These are phyloP conservation scores for Aphelenchoides avenae DNA, from an alignment of 1,140 invertebrate genomes.

Conservation along the genomic window DNA sequence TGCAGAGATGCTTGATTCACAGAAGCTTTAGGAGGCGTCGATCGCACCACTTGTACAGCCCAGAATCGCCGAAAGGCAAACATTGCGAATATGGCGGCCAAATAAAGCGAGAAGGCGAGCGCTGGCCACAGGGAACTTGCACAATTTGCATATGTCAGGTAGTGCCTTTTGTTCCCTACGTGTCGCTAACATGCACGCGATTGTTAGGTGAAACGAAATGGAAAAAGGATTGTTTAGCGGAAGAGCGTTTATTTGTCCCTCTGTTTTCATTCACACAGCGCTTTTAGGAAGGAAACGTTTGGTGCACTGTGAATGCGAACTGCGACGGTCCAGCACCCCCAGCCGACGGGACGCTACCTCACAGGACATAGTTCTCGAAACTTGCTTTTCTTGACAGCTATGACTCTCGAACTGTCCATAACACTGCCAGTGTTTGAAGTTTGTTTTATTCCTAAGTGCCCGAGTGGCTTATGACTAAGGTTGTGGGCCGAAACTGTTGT, in stretches of 20 bases:
- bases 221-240: not conserved
- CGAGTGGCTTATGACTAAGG: no score
- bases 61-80: conserved; percentile 7
- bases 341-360: conserved; percentile 4
- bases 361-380: not conserved
- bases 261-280: not conserved
- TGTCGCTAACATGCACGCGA: not conserved
- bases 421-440: no score
- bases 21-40: conserved; percentile 26
- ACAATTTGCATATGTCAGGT: conserved; percentile 37
- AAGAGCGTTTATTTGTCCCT: not conserved
- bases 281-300: not conserved
- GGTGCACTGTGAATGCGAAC: not conserved
- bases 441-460: no score
- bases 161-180: not conserved
- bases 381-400: no score
- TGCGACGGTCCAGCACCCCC: not conserved
- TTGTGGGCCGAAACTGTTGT: no score
- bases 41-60: conserved; percentile 22
- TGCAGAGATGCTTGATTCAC: conserved; percentile 2
- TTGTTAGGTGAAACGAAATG: not conserved
- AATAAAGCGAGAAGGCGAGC: conserved; percentile 10
- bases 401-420: no score
- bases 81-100: conserved; percentile 18
- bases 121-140: conserved; percentile 29